phyloP scores from a whole-genome alignment of 2,113 vertebrate genomes.

The Willisornis vidua region DNA sequence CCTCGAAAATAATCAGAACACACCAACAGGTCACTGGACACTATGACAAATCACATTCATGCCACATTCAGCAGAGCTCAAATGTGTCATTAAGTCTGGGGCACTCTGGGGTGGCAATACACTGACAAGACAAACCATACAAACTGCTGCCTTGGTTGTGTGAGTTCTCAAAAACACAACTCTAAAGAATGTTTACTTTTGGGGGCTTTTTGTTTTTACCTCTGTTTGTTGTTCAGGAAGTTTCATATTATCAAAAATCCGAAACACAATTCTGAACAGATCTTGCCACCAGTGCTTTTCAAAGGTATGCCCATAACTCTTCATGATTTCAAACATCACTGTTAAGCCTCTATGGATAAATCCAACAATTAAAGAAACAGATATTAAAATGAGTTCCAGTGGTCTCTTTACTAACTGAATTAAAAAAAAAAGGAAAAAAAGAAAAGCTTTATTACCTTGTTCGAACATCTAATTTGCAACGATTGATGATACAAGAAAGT shows the following conservation, averaged over 20 bases:
- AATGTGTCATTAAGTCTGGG: accelerated
- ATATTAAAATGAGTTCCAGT: neutral
- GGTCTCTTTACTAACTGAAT: neutral
- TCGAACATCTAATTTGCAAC: slow-evolving; percentile 94
- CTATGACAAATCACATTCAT: neutral
- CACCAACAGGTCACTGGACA: neutral
- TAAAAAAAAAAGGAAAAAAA: neutral
- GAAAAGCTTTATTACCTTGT: slow-evolving; percentile 80
- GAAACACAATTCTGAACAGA: slow-evolving; percentile 95
- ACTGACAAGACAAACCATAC: neutral
- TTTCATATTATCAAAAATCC: slow-evolving; percentile 99
- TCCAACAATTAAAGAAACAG: neutral
- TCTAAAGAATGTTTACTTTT: neutral
- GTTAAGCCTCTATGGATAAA: slow-evolving; percentile 87
- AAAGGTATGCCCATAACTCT: slow-evolving; percentile 94
- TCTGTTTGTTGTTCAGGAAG: slow-evolving; percentile 96
- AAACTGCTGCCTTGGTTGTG: neutral
- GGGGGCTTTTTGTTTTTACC: slow-evolving; percentile 63
- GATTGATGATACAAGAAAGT: slow-evolving; percentile 97
- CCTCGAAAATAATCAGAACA: neutral
- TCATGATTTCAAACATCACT: slow-evolving; percentile 99
- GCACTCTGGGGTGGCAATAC: neutral
- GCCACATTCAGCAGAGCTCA: neutral
- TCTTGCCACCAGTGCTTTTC: slow-evolving; percentile 99
- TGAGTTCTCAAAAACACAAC: neutral